Evolutionary conservation across 2,888 invertebrate genomes (phyloP), one percentile per base, ranked within the genome.

Genomic region (Abrostola triplasia): DNA sequence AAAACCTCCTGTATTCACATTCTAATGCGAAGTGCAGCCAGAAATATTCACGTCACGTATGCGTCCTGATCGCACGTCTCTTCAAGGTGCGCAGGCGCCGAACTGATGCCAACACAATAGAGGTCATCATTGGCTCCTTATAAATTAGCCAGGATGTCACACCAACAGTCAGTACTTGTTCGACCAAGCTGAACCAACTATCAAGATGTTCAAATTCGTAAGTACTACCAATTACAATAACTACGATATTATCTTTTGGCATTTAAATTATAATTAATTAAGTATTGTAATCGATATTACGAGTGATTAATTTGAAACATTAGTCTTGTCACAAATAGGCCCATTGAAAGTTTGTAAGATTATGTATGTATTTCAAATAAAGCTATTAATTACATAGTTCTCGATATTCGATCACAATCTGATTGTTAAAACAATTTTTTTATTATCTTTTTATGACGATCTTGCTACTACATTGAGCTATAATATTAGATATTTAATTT

Each of bases 151-250:
- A 66, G 89, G 83, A 85, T 79, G 75, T 76, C 73, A 64, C 69
- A 79, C 57, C 70, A 84, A 76, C 79, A 87, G 80, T 89, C 90
- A 93, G 90, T 93, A 82, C 84, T 85, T 79, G 67, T 83, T 82
- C 72, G 77, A 85, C 86, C 73, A 64, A 73, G 63, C 79, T 72
- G 82, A 84, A 85, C 81, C 82, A 85, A 84, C 85, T 78, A 81
- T 78, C 90, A 95, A 90, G 83, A 95, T 95, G 95, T 95, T 92
- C 90, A 95, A 95, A 90, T 88, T 90, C 79, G 95, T 95, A 82
- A 94, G 95, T 92, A 84, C 44, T 36, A 36, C 24, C 6, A 13
- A 24, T 59, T 59, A 12, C 1, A n/a, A 36, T 36, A 11, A 1
- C 47, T 13, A 7, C 24, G 9, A 0, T 10, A 24, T 8, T 24